Evolutionary conservation across 2,113 vertebrate species (phyloP), one percentile per base, ranked within the genome.

Genomic region (Hippocampus comes): DNA sequence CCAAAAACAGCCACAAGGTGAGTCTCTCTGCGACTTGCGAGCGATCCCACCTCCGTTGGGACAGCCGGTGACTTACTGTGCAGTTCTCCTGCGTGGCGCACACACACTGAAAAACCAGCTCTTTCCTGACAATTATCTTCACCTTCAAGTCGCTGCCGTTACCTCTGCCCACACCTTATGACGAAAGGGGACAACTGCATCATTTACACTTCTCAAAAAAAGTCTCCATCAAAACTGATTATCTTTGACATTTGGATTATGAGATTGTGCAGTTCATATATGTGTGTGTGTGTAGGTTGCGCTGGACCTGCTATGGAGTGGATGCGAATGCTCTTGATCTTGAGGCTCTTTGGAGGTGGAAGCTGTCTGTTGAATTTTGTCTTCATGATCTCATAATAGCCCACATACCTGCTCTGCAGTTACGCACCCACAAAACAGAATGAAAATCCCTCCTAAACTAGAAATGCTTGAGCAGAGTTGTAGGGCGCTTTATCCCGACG

Each of bases 371-470:
- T 84, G 86, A 95, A 95, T 73, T 88, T 90, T 46, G 84, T 93
- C 89, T 96, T 98, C 93, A 99, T 86, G 68, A 93, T 85, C 80
- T 95, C 95, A 78, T 99, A 98, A 90, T 99, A 99, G 7, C 90
- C 92, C 74, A 99, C 96, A 18, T 98, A 99, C 61, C 97, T 93
- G 85, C 91, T 96, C 97, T 99, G 89, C 25, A 67, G 48, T 9
- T 14, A 46, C 10, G 43, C 61, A 81, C 43, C 78, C 57, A 80
- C 2, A 73, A 30, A 66, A 20, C 9, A 30, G 12, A 14, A 30
- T 17, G 18, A 10, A 14, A 18, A 38, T 3, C 34, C 34, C 6
- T 0, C 34, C 5, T 38, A 38, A 1, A 51, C 15, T 51, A 17
- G 17, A 51, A 51, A 51, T 2, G 1, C 48, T 18, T 20, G 48